Conservation (phyloP, 2,888 invertebrate genomes). For the Danaus chrysippus region DNA sequence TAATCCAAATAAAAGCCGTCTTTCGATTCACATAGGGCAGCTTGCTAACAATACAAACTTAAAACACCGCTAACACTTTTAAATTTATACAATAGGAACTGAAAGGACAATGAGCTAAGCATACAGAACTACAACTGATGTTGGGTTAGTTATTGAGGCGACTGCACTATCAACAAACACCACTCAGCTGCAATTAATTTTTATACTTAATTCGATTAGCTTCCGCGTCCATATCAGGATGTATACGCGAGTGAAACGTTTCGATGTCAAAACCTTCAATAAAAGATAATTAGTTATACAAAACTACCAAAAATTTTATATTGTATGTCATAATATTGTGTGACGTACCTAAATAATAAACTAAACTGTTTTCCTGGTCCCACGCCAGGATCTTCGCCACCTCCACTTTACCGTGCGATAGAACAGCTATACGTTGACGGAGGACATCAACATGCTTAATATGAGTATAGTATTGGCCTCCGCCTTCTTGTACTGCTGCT, state of each 20-base stretch:
- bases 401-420: slow-evolving; percentile 92
- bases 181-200: slow-evolving; percentile 63
- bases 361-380: slow-evolving; percentile 90
- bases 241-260: slow-evolving; percentile 56
- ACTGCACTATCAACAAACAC: slow-evolving; percentile 41
- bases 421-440: slow-evolving; percentile 89
- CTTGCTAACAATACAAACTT: slow-evolving; percentile 13
- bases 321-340: neutral
- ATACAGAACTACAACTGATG: slow-evolving; percentile 24
- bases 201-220: slow-evolving; percentile 75
- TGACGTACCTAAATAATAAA: slow-evolving; percentile 82
- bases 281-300: slow-evolving; percentile 41
- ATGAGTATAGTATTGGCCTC: slow-evolving; percentile 91
- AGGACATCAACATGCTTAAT: slow-evolving; percentile 91
- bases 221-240: slow-evolving; percentile 64
- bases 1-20: slow-evolving; percentile 7
- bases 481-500: slow-evolving; percentile 90
- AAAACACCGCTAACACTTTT: slow-evolving; percentile 19
- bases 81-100: slow-evolving; percentile 19
- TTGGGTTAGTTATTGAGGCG: slow-evolving; percentile 31
- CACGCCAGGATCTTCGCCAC: slow-evolving; percentile 89
- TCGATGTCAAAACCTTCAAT: slow-evolving; percentile 69
- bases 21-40: slow-evolving; percentile 20
- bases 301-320: slow-evolving; percentile 14
- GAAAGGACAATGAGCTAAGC: slow-evolving; percentile 26